phyloP scores from a whole-genome alignment of 1,140 invertebrate species.

The Scylla paramamosain region DNA sequence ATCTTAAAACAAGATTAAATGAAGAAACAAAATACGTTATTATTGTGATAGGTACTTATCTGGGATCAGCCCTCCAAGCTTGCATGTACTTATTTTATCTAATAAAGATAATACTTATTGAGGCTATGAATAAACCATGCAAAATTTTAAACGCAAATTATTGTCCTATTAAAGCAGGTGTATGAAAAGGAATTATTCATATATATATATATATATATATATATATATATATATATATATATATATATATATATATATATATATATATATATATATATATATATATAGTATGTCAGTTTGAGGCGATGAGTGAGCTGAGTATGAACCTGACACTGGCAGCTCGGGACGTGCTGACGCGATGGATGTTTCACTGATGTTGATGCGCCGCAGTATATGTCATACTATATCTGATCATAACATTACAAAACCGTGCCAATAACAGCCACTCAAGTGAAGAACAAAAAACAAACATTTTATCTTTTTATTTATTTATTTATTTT shows the following conservation, averaged over 20 bases:
- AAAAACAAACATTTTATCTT: neutral
- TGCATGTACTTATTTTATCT: too few species aligned
- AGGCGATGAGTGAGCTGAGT: neutral
- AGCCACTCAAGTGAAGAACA: neutral
- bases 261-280: conserved; percentile 49
- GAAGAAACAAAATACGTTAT: too few species aligned
- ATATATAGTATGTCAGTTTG: conserved; percentile 2
- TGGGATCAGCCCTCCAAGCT: too few species aligned
- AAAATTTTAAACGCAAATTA: too few species aligned
- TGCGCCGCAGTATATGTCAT: neutral
- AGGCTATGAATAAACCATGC: too few species aligned
- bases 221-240: conserved; percentile 55
- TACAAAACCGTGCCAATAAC: neutral
- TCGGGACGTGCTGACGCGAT: neutral
- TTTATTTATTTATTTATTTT: neutral
- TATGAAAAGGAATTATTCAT: too few species aligned
- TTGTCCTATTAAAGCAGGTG: too few species aligned
- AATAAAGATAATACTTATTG: too few species aligned
- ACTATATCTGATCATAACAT: neutral
- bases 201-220: conserved; percentile 51
- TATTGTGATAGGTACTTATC: too few species aligned
- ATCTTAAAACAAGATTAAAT: too few species aligned
- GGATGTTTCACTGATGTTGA: neutral
- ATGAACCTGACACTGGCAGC: neutral
- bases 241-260: conserved; percentile 55